Evolutionary conservation across 2,888 invertebrate species (phyloP), one percentile per base, ranked within the genome.

Genomic region (Chymomyza amoena): DNA sequence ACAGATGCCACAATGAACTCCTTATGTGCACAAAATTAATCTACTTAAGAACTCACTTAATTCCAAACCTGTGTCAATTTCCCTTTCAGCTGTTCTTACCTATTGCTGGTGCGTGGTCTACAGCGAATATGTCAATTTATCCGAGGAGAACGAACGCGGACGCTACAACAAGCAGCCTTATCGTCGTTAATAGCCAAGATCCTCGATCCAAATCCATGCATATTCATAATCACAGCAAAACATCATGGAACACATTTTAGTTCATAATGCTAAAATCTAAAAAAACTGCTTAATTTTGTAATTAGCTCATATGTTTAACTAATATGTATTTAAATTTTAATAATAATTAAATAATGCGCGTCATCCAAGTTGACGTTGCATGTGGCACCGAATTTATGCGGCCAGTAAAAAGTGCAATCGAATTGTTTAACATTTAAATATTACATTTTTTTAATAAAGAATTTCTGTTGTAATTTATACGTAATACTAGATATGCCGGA

Each of bases 101-200:
- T 97, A 96, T 92, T 93, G 96, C 90, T 97, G 97, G 96, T 93
- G 94, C 81, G 96, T 97, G 64, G 96, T 96, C 64, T 96, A 95
- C 93, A 96, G 96, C 88, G 96, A 95, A 91, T 97, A 96, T 91
- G 93, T 95, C 79, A 93, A 95, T 54, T 93, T 93, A 77, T 94
- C 95, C 76, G 95, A 96, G 80, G 94, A 94, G 70, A 95, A 94
- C 83, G 94, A 95, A 80, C 92, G 94, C 71, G 95, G 96, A 59
- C 93, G 95, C n/a, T 96, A 96, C 91, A 93, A 94, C 77, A 95
- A 95, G 89, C 95, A 95, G 73, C 95, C 95, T 0, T 95, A 95
- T 88, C 89, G 92, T 72, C 90, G 92, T 79, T 92, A 87, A 87
- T 63, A 2, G 36, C n/a, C 51, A 1, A 4, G 28, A 13, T 39